A percentile compares a stretch with the other conserved stretches of the same genome.
phyloP scores from a whole-genome alignment of 2,797 vertebrate species.

The Nannoperca obscura region DNA sequence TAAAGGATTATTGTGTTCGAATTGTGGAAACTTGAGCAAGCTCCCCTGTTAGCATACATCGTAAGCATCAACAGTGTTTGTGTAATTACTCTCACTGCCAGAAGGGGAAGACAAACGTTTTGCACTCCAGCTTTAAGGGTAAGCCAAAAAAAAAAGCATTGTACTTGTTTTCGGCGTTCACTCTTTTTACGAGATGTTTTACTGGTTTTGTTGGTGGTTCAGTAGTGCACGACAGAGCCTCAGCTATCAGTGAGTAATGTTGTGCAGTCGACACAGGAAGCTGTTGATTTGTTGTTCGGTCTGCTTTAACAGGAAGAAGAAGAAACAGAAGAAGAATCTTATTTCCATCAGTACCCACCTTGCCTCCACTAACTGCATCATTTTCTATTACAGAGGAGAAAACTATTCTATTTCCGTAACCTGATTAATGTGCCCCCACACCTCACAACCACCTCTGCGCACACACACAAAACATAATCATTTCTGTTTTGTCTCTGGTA shows the following conservation, averaged over 20 bases:
- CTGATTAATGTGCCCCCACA: constrained; percentile 44
- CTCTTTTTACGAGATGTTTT: neutral
- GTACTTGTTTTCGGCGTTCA: neutral
- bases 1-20: too few species aligned
- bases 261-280: constrained; percentile 7
- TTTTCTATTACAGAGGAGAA: constrained; percentile 31
- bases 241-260: neutral
- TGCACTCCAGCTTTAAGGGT: neutral
- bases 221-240: neutral
- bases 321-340: neutral
- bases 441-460: neutral
- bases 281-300: constrained; percentile 11
- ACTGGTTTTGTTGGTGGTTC: neutral
- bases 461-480: constrained; percentile 4
- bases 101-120: too few species aligned
- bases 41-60: too few species aligned
- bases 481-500: constrained; percentile 19
- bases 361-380: constrained; percentile 19
- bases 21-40: too few species aligned
- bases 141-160: neutral
- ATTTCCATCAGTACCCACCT: constrained; percentile 38
- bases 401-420: constrained; percentile 39
- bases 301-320: constrained; percentile 22
- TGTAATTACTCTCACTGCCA: too few species aligned
- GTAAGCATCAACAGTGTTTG: too few species aligned